Evolutionary conservation across 2,113 vertebrate genomes (phyloP).

Genomic region (Hippolais icterina): DNA sequence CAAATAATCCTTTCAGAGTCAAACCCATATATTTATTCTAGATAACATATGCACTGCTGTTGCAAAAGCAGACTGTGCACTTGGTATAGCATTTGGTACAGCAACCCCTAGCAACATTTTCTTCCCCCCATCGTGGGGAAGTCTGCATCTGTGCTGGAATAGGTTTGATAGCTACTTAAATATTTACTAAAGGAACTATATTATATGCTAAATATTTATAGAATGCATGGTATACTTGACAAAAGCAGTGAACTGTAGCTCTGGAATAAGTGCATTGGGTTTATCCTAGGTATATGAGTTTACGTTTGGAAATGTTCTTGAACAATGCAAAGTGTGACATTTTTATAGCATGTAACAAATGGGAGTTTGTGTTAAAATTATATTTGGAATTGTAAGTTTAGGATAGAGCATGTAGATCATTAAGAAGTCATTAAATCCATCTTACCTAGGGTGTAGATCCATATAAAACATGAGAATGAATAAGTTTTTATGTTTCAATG

Average conservation of each 20-base stretch:
- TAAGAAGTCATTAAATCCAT: background rate
- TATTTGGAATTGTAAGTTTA: background rate
- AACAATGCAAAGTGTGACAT: background rate
- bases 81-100: background rate
- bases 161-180: constrained; percentile 12
- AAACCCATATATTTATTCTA: constrained; percentile 12
- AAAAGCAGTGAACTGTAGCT: background rate
- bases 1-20: background rate
- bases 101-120: background rate
- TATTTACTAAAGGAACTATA: constrained; percentile 61
- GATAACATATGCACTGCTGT: background rate
- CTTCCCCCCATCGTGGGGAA: background rate
- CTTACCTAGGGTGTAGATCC: background rate
- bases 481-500: background rate
- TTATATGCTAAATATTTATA: constrained; percentile 24
- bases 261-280: background rate
- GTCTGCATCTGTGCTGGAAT: constrained; percentile 23
- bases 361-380: background rate
- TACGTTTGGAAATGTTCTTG: background rate
- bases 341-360: background rate
- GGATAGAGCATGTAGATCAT: background rate
- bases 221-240: background rate
- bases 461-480: background rate
- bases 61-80: background rate
- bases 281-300: background rate